These are phyloP conservation scores for Ascaphus truei DNA, from an alignment of 2,113 vertebrate species.

Conservation along the genomic window DNA sequence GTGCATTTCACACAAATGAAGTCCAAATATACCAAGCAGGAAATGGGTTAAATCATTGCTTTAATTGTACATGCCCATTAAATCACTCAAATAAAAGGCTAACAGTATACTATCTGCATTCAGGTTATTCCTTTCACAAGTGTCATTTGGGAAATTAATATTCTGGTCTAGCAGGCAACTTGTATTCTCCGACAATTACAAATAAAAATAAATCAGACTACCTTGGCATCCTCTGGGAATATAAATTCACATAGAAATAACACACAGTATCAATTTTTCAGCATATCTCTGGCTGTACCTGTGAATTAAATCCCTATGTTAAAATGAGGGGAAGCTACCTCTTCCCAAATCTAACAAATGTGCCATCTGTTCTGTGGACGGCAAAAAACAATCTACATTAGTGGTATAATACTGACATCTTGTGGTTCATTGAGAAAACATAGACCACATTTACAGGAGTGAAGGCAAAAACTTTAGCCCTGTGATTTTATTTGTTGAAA, in stretches of 20 bases:
- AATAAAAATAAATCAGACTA: slow-evolving; percentile 42
- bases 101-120: background rate
- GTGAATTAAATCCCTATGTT: slow-evolving; percentile 53
- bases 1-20: background rate
- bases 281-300: slow-evolving; percentile 39
- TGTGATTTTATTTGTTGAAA: too few relatives aligned
- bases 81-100: slow-evolving; percentile 20
- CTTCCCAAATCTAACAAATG: slow-evolving; percentile 51
- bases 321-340: slow-evolving; percentile 48
- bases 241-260: slow-evolving; percentile 51
- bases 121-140: slow-evolving; percentile 17
- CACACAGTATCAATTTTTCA: slow-evolving; percentile 47
- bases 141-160: slow-evolving; percentile 8
- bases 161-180: slow-evolving; percentile 36
- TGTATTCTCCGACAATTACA: slow-evolving; percentile 38
- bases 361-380: slow-evolving; percentile 40
- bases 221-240: slow-evolving; percentile 36
- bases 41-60: slow-evolving; percentile 1
- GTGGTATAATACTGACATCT: slow-evolving; percentile 45
- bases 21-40: background rate
- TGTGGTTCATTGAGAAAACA: slow-evolving; percentile 40
- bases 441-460: too few relatives aligned
- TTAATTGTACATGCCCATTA: slow-evolving; percentile 9
- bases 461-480: too few relatives aligned
- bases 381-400: background rate